These are phyloP conservation scores for Cochlearius cochlearius DNA, from an alignment of 2,113 vertebrate species.

Conservation along the genomic window DNA sequence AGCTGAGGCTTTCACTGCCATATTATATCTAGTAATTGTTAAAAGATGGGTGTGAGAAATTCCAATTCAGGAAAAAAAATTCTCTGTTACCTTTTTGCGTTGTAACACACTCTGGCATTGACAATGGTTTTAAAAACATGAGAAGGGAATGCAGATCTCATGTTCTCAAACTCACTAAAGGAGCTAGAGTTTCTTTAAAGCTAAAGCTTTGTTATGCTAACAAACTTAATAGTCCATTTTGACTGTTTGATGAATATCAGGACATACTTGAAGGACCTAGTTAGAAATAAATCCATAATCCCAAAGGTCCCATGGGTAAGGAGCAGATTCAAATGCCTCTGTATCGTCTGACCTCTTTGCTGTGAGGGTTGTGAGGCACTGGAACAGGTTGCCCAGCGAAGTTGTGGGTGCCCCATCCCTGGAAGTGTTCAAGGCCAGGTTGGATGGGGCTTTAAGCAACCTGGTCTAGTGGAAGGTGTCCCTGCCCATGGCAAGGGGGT, in stretches of 20 bases:
- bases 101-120: neutral
- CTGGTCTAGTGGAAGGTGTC: neutral
- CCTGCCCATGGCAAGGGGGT: neutral
- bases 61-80: neutral
- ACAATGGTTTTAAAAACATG: neutral
- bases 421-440: neutral
- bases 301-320: neutral
- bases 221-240: neutral
- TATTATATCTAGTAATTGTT: neutral
- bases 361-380: neutral
- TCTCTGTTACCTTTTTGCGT: neutral
- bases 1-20: neutral
- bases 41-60: neutral
- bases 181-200: neutral
- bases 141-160: neutral
- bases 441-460: neutral
- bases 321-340: neutral
- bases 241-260: neutral
- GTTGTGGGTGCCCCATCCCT: neutral
- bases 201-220: neutral
- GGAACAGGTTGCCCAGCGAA: neutral
- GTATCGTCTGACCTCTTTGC: neutral
- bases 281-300: neutral
- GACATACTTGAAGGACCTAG: neutral
- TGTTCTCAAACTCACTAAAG: neutral